Conservation (phyloP, 2,888 invertebrate species). For the Monopis laevigella region DNA sequence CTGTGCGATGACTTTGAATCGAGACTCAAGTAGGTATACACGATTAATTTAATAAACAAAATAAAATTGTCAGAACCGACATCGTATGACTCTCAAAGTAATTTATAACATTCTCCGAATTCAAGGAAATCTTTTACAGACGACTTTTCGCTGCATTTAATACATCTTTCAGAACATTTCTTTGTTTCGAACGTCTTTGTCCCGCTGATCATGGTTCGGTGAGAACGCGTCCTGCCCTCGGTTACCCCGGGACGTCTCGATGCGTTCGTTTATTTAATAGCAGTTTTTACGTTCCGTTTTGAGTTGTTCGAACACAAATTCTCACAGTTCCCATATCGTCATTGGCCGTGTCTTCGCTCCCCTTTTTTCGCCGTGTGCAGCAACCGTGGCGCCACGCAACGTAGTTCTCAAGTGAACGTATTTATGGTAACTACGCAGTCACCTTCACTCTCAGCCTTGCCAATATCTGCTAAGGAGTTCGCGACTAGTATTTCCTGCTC, state of each 20-base stretch:
- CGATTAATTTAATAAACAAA: no score
- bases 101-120: slow-evolving; percentile 7
- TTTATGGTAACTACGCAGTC: slow-evolving; percentile 11
- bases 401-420: slow-evolving; percentile 40
- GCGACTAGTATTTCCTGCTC: slow-evolving; percentile 7
- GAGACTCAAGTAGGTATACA: no score
- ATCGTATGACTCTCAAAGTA: slow-evolving; percentile 5
- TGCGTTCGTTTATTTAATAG: slow-evolving; percentile 9
- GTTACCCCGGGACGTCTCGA: not conserved
- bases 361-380: slow-evolving; percentile 55
- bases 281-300: slow-evolving; percentile 9
- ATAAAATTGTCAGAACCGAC: no score
- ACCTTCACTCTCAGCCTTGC: slow-evolving; percentile 15
- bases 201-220: slow-evolving; percentile 1
- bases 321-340: slow-evolving; percentile 33
- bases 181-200: slow-evolving; percentile 6
- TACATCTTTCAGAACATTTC: slow-evolving; percentile 3
- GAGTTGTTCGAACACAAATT: slow-evolving; percentile 9
- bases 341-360: slow-evolving; percentile 41
- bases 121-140: no score
- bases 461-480: not conserved
- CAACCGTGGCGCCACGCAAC: slow-evolving; percentile 56
- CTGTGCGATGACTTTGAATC: no score
- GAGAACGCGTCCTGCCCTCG: not conserved
- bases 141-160: not conserved